These are phyloP conservation scores for Parasteatoda tepidariorum DNA, from an alignment of 1,140 invertebrate genomes.

Conservation along the genomic window DNA sequence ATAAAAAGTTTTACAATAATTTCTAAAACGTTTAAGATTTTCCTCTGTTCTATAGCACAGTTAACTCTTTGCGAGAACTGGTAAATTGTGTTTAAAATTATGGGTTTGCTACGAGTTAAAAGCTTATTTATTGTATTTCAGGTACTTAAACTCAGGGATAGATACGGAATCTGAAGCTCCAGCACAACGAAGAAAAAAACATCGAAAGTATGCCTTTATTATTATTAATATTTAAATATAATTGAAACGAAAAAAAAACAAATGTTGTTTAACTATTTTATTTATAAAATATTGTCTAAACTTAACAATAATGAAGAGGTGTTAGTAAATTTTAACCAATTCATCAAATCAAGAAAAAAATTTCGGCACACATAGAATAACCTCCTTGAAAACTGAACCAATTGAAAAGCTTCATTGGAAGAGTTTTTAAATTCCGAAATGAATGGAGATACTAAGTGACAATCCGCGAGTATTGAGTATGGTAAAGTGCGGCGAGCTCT, in stretches of 20 bases:
- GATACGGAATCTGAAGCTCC: constrained; percentile 72
- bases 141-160: constrained; percentile 70
- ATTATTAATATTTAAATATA: background rate
- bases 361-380: background rate
- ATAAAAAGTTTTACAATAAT: too few species aligned
- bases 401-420: too few species aligned
- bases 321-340: background rate
- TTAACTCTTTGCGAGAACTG: too few species aligned
- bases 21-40: too few species aligned
- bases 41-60: too few species aligned
- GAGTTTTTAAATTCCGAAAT: too few species aligned
- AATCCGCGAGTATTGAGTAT: too few species aligned
- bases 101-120: background rate
- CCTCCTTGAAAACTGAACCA: background rate
- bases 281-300: background rate
- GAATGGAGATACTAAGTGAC: too few species aligned
- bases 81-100: too few species aligned
- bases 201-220: constrained; percentile 68
- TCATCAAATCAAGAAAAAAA: background rate
- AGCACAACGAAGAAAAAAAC: constrained; percentile 71
- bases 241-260: background rate
- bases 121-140: constrained; percentile 18
- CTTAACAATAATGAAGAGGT: background rate
- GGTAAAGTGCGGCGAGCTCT: too few species aligned
- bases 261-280: background rate